Evolutionary conservation across 2,888 invertebrate species (phyloP).

Genomic region (Meta bourneti): DNA sequence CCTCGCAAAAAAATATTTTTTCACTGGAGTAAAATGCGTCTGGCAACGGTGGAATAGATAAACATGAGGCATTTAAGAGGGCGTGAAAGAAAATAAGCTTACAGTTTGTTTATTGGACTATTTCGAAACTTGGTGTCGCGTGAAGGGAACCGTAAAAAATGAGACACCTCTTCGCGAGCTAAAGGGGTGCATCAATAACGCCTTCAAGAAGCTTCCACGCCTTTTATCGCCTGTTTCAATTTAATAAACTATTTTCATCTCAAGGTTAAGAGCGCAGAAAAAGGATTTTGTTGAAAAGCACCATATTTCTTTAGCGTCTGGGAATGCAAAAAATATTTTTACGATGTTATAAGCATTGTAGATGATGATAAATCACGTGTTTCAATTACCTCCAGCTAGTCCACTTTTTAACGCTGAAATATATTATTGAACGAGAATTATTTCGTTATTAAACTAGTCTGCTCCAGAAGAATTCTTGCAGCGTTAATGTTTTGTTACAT

Average conservation of each 20-base stretch:
- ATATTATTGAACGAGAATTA: no score
- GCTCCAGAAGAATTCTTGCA: no score
- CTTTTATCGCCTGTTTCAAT: neutral
- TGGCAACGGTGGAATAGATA: conserved; percentile 11
- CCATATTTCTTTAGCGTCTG: no score
- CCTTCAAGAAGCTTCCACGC: neutral
- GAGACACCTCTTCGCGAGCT: neutral
- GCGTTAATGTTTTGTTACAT: no score
- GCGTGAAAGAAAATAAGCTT: conserved; percentile 12
- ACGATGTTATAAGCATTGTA: no score
- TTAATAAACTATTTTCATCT: neutral
- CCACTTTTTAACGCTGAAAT: no score
- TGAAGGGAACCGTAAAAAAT: neutral
- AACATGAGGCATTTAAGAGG: conserved; percentile 10
- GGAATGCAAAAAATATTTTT: no score
- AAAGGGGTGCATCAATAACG: neutral
- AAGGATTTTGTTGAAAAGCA: neutral
- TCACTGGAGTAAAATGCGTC: neutral
- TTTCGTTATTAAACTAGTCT: no score
- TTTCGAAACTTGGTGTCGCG: neutral
- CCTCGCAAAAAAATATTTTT: neutral
- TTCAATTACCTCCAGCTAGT: no score
- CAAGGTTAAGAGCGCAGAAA: neutral
- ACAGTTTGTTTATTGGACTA: conserved; percentile 33
- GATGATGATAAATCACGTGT: no score